phyloP scores from a whole-genome alignment of 2,888 invertebrate genomes.

The Stegophylla sp. region DNA sequence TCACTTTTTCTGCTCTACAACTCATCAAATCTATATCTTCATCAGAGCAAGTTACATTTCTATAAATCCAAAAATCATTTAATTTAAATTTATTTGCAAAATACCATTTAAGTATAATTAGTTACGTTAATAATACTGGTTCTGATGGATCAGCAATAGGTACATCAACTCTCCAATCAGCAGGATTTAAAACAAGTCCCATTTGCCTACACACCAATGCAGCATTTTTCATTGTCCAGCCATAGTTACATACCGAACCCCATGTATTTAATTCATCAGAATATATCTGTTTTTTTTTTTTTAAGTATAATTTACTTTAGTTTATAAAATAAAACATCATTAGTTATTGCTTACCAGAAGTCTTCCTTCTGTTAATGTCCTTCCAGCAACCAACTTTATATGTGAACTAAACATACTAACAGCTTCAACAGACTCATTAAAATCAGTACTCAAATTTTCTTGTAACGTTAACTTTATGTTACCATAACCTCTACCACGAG shows the following conservation, averaged over 20 bases:
- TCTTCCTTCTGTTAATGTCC: constrained; percentile 83
- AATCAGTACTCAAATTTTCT: constrained; percentile 69
- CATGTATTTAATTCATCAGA: constrained; percentile 77
- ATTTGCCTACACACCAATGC: constrained; percentile 94
- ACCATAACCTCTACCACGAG: constrained; percentile 79
- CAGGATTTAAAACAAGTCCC: constrained; percentile 88
- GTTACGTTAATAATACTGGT: constrained; percentile 73
- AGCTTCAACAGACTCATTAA: constrained; percentile 65
- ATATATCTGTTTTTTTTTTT: constrained; percentile 69
- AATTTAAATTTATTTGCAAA: neutral
- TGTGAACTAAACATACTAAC: constrained; percentile 48
- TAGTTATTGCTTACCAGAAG: constrained; percentile 69
- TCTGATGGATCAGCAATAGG: constrained; percentile 79
- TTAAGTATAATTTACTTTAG: constrained; percentile 1
- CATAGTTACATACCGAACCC: constrained; percentile 97
- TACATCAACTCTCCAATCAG: constrained; percentile 87
- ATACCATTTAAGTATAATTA: constrained; percentile 13
- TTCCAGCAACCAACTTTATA: constrained; percentile 67
- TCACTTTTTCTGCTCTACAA: constrained; percentile 79
- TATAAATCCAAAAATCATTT: constrained; percentile 4
- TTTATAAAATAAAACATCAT: neutral
- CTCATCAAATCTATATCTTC: constrained; percentile 88
- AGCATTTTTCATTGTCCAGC: constrained; percentile 91
- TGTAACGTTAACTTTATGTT: constrained; percentile 82
- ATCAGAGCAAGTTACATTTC: constrained; percentile 89